Conservation (phyloP, 2,797 vertebrate species). For the Melanotaenia nigrans region DNA sequence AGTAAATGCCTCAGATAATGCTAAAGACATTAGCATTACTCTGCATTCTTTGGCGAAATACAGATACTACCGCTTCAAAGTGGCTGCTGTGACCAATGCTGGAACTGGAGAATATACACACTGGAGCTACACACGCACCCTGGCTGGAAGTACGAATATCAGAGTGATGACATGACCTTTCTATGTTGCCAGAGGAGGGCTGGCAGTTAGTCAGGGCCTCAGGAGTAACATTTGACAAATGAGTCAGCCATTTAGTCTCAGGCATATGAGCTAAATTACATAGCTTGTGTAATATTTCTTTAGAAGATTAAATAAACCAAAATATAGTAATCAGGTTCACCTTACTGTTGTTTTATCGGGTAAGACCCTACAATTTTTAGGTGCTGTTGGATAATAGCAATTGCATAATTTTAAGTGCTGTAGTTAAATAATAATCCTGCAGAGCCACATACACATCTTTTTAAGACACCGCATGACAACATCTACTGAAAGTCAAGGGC, state of each 20-base stretch:
- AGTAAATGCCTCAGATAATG: constrained; percentile 77
- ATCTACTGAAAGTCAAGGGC: neutral
- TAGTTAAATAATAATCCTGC: constrained; percentile 3
- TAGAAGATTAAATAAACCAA: neutral
- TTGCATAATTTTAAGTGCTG: neutral
- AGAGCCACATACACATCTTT: neutral
- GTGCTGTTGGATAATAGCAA: neutral
- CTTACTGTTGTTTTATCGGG: neutral
- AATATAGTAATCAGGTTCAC: neutral
- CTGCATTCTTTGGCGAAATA: constrained; percentile 88
- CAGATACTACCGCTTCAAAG: constrained; percentile 90
- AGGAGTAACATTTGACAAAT: constrained; percentile 14
- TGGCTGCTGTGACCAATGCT: constrained; percentile 90
- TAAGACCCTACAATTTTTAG: neutral
- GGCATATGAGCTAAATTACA: neutral
- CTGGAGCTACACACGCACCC: constrained; percentile 88
- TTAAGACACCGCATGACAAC: neutral
- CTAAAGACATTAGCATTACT: constrained; percentile 75
- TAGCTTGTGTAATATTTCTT: constrained; percentile 2
- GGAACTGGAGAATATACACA: constrained; percentile 88
- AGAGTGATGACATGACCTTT: constrained; percentile 31
- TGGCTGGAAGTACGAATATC: constrained; percentile 89
- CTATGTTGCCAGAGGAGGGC: constrained; percentile 11
- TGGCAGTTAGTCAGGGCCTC: constrained; percentile 19
- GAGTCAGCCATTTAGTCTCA: constrained; percentile 1